Base-by-base conservation (phyloP, 1,140 invertebrate species). In the Drosophila tristis region DNA sequence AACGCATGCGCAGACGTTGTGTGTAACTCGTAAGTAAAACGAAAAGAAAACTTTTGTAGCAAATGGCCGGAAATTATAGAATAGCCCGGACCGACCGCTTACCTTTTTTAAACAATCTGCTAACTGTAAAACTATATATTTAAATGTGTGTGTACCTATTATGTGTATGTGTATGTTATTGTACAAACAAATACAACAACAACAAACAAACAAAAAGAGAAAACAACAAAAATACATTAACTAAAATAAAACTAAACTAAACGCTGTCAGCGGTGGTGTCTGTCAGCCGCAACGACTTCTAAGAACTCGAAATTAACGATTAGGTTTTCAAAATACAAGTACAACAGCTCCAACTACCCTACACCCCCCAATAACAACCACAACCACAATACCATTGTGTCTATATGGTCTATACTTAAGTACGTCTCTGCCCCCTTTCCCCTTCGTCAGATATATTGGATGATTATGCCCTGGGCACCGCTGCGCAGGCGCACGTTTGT, bases 401-500 rank as follows among this genome's bases (percentile, higher is more conserved):
- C 55, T 64, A 50, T 53, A 54, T 15, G 53, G 74, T 64, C 50
- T 74, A 74, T 56, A 53, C 72, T 82, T 71, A 62, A 66, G 72
- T 49, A 61, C 56, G 63, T 71, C 43, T 55, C 29, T 31, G 65
- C 70, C 56, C 72, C 66, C 45, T 42, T 23, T 53, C 56, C 75
- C 76, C 31, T 9, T 35, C 31, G 11, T 35, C 31, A 35, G 9
- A 9, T 4, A 11, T 39, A 39, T 39, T 13, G 35, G 35, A 39
- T 39, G 35, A 39, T 39, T 39, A 39, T 13, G 35, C 35, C 35
- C 35, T 39, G 82, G 73, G 74, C 74, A 80, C 63, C 81, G 81
- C 65, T 87, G 79, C 78, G 78, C 82, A 89, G 82, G 84, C 84
- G 79, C 84, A 87, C 80, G 80, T 65, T 72, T 74, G 71, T 74